Conservation (phyloP, 1,140 invertebrate species). For the Anoplolepis gracilipes region DNA sequence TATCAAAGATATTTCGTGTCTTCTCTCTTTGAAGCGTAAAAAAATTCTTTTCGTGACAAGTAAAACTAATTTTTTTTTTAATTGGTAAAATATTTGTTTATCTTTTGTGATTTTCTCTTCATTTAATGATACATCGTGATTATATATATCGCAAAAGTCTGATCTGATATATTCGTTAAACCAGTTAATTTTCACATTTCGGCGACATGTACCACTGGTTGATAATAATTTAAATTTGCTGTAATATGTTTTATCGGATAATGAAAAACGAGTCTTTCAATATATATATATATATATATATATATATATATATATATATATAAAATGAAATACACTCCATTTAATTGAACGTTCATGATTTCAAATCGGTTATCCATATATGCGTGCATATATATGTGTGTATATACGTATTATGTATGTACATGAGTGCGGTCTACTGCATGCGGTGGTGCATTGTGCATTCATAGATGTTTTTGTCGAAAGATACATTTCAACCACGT, state of each 20-base stretch:
- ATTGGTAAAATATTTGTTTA: not conserved
- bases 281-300: too few species aligned
- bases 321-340: not conserved
- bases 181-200: slow-evolving; percentile 10
- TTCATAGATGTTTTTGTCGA: not conserved
- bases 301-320: too few species aligned
- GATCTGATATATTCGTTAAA: not conserved
- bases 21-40: not conserved
- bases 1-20: not conserved
- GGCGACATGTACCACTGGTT: not conserved
- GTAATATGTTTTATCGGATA: slow-evolving; percentile 9
- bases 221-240: slow-evolving; percentile 27
- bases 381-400: not conserved
- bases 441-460: slow-evolving; percentile 54
- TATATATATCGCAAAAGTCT: not conserved
- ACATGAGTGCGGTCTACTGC: slow-evolving; percentile 45
- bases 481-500: not conserved
- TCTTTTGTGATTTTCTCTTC: not conserved
- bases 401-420: not conserved
- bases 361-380: not conserved
- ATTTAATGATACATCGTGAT: not conserved
- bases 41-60: not conserved
- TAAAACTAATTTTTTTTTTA: not conserved
- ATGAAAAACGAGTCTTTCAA: not conserved
- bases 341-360: slow-evolving; percentile 32